Evolutionary conservation across 2,113 vertebrate genomes (phyloP).

Genomic region (Dromiciops gliroides): DNA sequence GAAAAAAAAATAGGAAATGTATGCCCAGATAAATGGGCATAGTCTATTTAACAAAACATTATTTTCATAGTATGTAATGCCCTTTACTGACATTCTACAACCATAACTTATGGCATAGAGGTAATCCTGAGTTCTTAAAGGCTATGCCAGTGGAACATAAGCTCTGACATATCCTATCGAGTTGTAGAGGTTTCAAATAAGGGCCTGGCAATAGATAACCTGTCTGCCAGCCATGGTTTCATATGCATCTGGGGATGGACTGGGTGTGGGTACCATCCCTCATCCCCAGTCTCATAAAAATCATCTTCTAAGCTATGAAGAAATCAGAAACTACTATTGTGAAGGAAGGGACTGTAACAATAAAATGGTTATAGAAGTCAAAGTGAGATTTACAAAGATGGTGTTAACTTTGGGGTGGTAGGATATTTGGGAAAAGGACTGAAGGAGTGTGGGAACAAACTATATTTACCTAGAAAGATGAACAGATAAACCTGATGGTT

Average conservation of each 20-base stretch:
- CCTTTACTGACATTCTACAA: background rate
- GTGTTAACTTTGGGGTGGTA: slow-evolving; percentile 17
- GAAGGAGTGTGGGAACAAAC: background rate
- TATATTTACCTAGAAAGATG: background rate
- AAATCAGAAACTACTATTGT: background rate
- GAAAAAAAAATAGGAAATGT: background rate
- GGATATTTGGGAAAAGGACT: slow-evolving; percentile 10
- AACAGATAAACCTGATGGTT: background rate
- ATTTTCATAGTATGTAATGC: background rate
- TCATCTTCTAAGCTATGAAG: background rate
- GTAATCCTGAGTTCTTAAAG: background rate
- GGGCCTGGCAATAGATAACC: background rate
- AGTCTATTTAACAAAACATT: background rate
- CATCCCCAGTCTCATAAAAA: background rate
- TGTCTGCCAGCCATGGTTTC: background rate
- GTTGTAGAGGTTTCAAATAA: background rate
- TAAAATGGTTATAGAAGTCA: background rate
- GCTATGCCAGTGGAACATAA: background rate
- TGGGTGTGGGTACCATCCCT: background rate
- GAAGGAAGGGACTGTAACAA: background rate
- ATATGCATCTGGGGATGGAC: background rate
- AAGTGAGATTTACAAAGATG: slow-evolving; percentile 17
- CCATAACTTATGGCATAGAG: background rate
- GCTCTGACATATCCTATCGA: background rate
- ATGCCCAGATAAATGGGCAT: background rate